A percentile compares a stretch with the other conserved stretches of the same genome.
phyloP scores from a whole-genome alignment of 1,140 invertebrate species.

The Panagrolaimus sp. region DNA sequence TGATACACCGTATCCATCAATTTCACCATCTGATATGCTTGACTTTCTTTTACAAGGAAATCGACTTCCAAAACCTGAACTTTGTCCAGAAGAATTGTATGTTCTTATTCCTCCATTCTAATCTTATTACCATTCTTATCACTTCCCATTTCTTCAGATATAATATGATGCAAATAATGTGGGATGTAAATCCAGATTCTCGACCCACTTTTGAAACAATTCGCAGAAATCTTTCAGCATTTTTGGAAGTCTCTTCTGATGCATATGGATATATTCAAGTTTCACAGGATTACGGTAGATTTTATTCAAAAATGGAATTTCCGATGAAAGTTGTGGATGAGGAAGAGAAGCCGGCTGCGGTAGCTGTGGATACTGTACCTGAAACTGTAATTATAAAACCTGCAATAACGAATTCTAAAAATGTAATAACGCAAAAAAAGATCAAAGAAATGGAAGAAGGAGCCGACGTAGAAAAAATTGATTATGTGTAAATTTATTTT shows the following conservation, averaged over 20 bases:
- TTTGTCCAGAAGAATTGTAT: constrained; percentile 25
- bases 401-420: too few relatives aligned
- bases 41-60: constrained; percentile 16
- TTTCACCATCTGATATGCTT: constrained; percentile 21
- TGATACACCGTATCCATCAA: constrained; percentile 20
- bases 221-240: neutral
- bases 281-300: neutral
- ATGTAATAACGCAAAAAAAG: too few relatives aligned
- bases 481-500: too few relatives aligned
- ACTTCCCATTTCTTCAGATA: constrained; percentile 18
- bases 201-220: constrained; percentile 10
- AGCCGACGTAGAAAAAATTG: too few relatives aligned
- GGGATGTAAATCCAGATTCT: neutral
- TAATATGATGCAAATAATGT: constrained; percentile 11
- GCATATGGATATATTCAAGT: constrained; percentile 16
- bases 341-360: too few relatives aligned
- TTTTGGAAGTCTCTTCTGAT: constrained; percentile 16
- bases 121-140: neutral
- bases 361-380: too few relatives aligned
- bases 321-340: too few relatives aligned
- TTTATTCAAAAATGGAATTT: too few relatives aligned
- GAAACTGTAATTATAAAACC: too few relatives aligned
- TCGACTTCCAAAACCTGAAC: constrained; percentile 11
- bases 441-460: too few relatives aligned
- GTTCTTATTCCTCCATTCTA: neutral